Percentiles rank a stretch among this genome's conserved stretches.
phyloP scores from a whole-genome alignment of 2,888 invertebrate genomes.

The Dusona sp. region DNA sequence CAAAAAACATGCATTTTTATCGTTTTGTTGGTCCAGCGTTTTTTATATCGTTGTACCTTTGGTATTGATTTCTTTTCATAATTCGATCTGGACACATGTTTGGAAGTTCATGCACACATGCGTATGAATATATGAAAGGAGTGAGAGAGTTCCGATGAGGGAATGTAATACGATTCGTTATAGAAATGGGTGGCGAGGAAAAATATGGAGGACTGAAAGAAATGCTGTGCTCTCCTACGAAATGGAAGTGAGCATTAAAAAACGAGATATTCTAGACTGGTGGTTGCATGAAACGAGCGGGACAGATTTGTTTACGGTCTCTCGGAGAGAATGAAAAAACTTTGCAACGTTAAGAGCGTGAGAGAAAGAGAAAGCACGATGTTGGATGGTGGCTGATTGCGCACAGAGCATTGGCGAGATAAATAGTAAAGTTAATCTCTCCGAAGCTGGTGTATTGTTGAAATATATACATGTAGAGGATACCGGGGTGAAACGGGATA shows the following conservation, averaged over 20 bases:
- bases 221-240: conserved; percentile 48
- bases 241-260: conserved; percentile 64
- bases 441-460: conserved; percentile 66
- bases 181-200: conserved; percentile 41
- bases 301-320: conserved; percentile 71
- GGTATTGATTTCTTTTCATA: neutral
- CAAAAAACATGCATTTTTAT: neutral
- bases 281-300: conserved; percentile 34
- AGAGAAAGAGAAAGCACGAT: neutral
- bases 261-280: conserved; percentile 29
- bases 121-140: neutral
- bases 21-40: neutral
- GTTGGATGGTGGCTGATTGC: conserved; percentile 61
- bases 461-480: conserved; percentile 31
- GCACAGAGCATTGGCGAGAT: conserved; percentile 56
- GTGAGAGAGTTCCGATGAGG: conserved; percentile 24
- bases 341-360: conserved; percentile 41
- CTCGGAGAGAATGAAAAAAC: conserved; percentile 66
- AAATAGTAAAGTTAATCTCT: conserved; percentile 75
- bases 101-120: neutral
- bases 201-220: conserved; percentile 37
- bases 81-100: neutral
- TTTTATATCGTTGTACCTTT: neutral
- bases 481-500: too few relatives aligned
- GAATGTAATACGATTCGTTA: conserved; percentile 34